Conservation (phyloP, 2,113 vertebrate genomes). For the Diadophis punctatus region DNA sequence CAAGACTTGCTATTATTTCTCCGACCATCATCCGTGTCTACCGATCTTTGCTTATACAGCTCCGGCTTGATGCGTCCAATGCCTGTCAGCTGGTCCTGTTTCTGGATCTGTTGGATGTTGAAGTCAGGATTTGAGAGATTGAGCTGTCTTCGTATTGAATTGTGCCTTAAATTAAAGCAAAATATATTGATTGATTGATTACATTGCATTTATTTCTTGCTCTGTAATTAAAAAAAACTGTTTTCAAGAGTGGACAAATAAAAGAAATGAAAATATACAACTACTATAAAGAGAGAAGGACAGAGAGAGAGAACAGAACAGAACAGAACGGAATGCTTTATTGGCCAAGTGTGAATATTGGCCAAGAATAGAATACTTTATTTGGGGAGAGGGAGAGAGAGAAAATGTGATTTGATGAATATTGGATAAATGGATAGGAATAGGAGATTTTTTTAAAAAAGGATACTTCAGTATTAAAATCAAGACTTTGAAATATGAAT, state of each 20-base stretch:
- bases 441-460: no score
- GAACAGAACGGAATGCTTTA: not conserved
- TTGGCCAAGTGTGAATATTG: not conserved
- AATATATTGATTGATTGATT: not conserved
- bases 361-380: not conserved
- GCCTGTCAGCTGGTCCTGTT: constrained; percentile 92
- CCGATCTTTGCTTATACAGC: constrained; percentile 93
- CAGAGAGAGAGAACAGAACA: not conserved
- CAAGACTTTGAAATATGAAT: not conserved
- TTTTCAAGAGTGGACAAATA: not conserved
- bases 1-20: constrained; percentile 81
- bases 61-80: constrained; percentile 93
- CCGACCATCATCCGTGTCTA: constrained; percentile 86
- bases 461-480: not conserved
- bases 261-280: not conserved
- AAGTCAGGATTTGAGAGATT: constrained; percentile 97
- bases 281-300: not conserved
- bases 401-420: not conserved
- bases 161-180: constrained; percentile 77
- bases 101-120: constrained; percentile 94
- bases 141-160: constrained; percentile 90
- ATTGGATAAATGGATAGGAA: not conserved
- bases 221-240: not conserved
- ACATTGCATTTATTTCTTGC: not conserved
- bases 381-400: not conserved